Evolutionary conservation across 1,140 invertebrate genomes (phyloP), one percentile per base, ranked within the genome.

Genomic region (Heliconius hermathena): DNA sequence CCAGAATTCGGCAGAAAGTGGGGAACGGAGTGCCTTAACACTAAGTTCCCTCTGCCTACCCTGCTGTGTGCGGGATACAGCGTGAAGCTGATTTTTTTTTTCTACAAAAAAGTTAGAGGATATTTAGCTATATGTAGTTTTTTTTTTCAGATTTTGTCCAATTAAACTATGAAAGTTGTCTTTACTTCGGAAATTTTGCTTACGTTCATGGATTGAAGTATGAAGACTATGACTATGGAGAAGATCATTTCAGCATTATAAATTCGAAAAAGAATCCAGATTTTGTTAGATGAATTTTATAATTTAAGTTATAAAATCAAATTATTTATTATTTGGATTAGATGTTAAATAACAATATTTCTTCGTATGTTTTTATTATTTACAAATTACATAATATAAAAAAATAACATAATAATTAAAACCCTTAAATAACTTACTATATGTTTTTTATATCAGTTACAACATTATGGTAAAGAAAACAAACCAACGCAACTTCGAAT

Each of bases 171-270:
- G 89, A 92, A 33, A 84, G 91, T 71, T 94, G 92, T 73, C 70
- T 94, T 36, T 92, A 86, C 74, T 91, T 93, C 73, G 92, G 91
- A 3, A 94, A 94, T 76, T 94, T 94, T 74, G 92, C 88, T 38
- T 93, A 94, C 57, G 90, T 94, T 3, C 91, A 93, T 73, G 92
- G 92, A 26, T 84, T 82, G 49, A 94, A 91, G 76, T 83, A 88
- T 22, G 90, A 92, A 83, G 91, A 94, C 70, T 41, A 86, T 16
- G 92, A 94, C 60, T 94, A 94, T 73, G 90, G 84, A 2, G 92
- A 93, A 78, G 87, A 90, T 20, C 87, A 91, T 36, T 36, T 88
- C 9, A 60, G 74, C 20, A 81, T 94, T 8, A 90, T 84, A 38
- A 73, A 83, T 41, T 84, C 87, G 2, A 87, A 89, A 33, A 94